Conservation (phyloP, 2,797 vertebrate genomes). For the Acipenser ruthenus region DNA sequence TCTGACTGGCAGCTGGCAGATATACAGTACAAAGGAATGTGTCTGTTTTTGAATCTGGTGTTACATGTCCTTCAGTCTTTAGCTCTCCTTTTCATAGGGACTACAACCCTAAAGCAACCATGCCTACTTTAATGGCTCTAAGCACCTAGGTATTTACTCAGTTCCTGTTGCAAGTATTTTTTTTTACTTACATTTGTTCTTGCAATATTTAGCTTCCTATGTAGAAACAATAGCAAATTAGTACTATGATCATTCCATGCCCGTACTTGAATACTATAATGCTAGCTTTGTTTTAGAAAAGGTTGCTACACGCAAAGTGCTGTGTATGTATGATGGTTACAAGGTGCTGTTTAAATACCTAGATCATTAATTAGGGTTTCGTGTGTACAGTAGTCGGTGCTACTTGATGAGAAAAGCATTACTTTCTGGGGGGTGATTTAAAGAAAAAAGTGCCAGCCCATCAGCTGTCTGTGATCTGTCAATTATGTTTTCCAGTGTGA, state of each 20-base stretch:
- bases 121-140: background rate
- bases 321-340: slow-evolving; percentile 24
- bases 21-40: slow-evolving; percentile 11
- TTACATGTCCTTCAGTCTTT: slow-evolving; percentile 17
- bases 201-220: slow-evolving; percentile 28
- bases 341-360: background rate
- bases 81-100: background rate
- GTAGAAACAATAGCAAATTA: slow-evolving; percentile 19
- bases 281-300: slow-evolving; percentile 23
- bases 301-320: slow-evolving; percentile 38
- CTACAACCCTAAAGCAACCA: too few species aligned
- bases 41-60: slow-evolving; percentile 3
- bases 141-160: slow-evolving; percentile 28
- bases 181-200: slow-evolving; percentile 43
- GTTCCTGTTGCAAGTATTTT: slow-evolving; percentile 20
- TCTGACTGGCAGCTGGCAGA: background rate
- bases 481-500: too few species aligned
- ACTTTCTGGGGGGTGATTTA: background rate
- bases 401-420: slow-evolving; percentile 32
- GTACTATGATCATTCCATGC: slow-evolving; percentile 48
- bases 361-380: background rate
- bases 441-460: slow-evolving; percentile 12
- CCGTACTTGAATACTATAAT: slow-evolving; percentile 40
- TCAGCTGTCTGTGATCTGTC: background rate
- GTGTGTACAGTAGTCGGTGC: slow-evolving; percentile 40